phyloP scores from a whole-genome alignment of 2,113 vertebrate genomes.

The Mastomys coucha region DNA sequence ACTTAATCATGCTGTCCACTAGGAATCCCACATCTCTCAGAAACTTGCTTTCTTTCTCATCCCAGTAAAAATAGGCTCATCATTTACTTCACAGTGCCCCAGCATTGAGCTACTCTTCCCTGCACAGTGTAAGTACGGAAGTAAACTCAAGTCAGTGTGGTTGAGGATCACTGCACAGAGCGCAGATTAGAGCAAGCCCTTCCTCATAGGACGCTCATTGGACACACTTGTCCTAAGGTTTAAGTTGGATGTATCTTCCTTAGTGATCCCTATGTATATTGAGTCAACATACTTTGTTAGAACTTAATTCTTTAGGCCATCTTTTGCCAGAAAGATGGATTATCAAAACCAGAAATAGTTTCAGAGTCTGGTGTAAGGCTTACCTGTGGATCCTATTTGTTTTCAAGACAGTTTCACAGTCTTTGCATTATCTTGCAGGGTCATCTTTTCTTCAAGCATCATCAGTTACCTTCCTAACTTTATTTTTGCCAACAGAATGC shows the following conservation, averaged over 20 bases:
- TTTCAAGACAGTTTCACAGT: not conserved
- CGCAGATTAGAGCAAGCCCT: not conserved
- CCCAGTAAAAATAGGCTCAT: not conserved
- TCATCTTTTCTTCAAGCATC: not conserved
- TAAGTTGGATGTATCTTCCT: not conserved
- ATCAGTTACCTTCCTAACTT: not conserved
- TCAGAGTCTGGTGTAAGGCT: not conserved
- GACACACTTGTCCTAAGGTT: too few relatives aligned
- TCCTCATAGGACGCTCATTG: too few relatives aligned
- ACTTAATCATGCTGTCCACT: not conserved
- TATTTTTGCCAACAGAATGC: not conserved
- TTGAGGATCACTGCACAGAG: not conserved
- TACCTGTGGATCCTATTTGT: not conserved
- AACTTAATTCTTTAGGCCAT: fast-evolving
- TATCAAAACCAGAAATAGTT: not conserved
- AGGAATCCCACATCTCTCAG: not conserved
- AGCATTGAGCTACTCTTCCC: not conserved
- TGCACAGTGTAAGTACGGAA: too few relatives aligned
- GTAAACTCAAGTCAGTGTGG: not conserved
- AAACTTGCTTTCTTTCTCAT: too few relatives aligned
- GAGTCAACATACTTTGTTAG: fast-evolving
- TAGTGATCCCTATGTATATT: fast-evolving
- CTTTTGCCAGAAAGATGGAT: not conserved
- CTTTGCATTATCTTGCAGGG: not conserved
- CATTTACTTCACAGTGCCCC: not conserved